phyloP scores from a whole-genome alignment of 2,888 invertebrate species.

The Brenthis ino region DNA sequence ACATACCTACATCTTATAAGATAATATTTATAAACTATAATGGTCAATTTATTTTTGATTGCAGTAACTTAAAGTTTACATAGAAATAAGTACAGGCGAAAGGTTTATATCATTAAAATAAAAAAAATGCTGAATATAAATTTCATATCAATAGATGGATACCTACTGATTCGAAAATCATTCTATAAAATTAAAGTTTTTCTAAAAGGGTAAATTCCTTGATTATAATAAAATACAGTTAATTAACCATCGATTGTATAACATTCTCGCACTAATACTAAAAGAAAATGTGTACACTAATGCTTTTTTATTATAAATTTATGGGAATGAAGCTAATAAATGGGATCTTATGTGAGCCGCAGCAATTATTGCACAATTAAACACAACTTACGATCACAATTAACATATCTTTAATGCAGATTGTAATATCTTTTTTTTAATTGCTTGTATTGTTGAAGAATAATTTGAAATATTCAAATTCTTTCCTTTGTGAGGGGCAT shows the following conservation, averaged over 20 bases:
- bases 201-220: neutral
- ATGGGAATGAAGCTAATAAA: conserved; percentile 57
- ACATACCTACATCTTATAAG: too few species aligned
- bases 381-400: conserved; percentile 46
- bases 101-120: too few species aligned
- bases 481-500: too few species aligned
- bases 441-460: neutral
- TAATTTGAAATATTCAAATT: conserved; percentile 4
- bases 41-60: too few species aligned
- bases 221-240: conserved; percentile 15
- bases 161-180: neutral
- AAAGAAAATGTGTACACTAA: conserved; percentile 46
- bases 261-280: conserved; percentile 53
- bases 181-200: neutral
- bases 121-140: too few species aligned
- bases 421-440: neutral
- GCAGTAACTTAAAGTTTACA: too few species aligned
- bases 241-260: conserved; percentile 21
- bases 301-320: conserved; percentile 52
- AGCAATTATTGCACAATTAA: conserved; percentile 38
- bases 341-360: conserved; percentile 23
- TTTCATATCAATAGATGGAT: too few species aligned
- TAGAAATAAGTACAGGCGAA: too few species aligned
- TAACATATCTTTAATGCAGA: conserved; percentile 33
- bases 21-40: too few species aligned